A percentile compares a stretch with the other conserved stretches of the same genome.
These are phyloP conservation scores for Gopherus evgoodei DNA, from an alignment of 2,113 vertebrate species.

Conservation along the genomic window DNA sequence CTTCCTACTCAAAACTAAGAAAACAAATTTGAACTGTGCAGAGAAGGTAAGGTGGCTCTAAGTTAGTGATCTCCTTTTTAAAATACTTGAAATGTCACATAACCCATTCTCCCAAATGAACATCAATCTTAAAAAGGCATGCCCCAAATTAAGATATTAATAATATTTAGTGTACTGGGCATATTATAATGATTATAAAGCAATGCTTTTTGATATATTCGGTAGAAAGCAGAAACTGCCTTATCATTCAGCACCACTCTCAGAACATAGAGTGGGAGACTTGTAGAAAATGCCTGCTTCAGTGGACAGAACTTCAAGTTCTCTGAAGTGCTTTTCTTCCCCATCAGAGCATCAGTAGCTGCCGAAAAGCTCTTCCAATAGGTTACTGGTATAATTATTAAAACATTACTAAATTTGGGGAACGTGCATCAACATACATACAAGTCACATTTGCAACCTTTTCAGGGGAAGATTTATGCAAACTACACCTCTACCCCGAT, in stretches of 20 bases:
- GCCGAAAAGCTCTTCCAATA: conserved; percentile 42
- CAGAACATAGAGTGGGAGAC: neutral
- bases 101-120: too few species aligned
- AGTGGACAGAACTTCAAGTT: neutral
- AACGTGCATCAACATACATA: too few species aligned
- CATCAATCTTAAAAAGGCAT: too few species aligned
- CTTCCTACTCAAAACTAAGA: neutral
- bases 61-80: too few species aligned
- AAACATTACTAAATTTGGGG: too few species aligned
- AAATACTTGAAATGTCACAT: too few species aligned
- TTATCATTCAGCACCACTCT: neutral
- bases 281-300: conserved; percentile 2
- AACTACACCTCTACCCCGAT: too few species aligned
- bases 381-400: neutral
- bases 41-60: too few species aligned
- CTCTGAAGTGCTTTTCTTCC: conserved; percentile 20
- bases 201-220: neutral
- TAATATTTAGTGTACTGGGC: too few species aligned
- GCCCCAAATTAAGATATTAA: too few species aligned
- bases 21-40: neutral
- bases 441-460: too few species aligned
- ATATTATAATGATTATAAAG: conserved; percentile 50
- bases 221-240: conserved; percentile 13
- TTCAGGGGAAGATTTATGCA: too few species aligned
- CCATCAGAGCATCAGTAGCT: conserved; percentile 31